phyloP scores from a whole-genome alignment of 2,113 vertebrate species.

The rabbit (Oryctolagus cuniculus) region mOryCun1.1 NC_091432.1:175403001-175403500 shows the following conservation, averaged over 20 bases:
- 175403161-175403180: conserved; percentile 25
- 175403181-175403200: conserved; percentile 41
- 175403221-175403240: conserved; percentile 70
- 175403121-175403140: neutral
- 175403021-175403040: neutral
- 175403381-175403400: conserved; percentile 79
- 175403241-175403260: conserved; percentile 70
- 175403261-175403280: conserved; percentile 76
- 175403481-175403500: conserved; percentile 58
- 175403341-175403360: conserved; percentile 79
- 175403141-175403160: conserved; percentile 57
- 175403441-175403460: conserved; percentile 63
- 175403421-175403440: conserved; percentile 73
- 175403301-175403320: conserved; percentile 80
- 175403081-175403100: conserved; percentile 1
- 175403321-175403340: conserved; percentile 75
- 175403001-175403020: neutral
- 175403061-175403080: neutral
- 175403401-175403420: conserved; percentile 72
- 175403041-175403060: neutral
- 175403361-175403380: conserved; percentile 74
- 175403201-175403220: conserved; percentile 48
- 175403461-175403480: conserved; percentile 45
- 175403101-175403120: conserved; percentile 49
- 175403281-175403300: conserved; percentile 81